Base-by-base conservation (phyloP, 2,797 vertebrate genomes). In the Epinephelus coioides region DNA sequence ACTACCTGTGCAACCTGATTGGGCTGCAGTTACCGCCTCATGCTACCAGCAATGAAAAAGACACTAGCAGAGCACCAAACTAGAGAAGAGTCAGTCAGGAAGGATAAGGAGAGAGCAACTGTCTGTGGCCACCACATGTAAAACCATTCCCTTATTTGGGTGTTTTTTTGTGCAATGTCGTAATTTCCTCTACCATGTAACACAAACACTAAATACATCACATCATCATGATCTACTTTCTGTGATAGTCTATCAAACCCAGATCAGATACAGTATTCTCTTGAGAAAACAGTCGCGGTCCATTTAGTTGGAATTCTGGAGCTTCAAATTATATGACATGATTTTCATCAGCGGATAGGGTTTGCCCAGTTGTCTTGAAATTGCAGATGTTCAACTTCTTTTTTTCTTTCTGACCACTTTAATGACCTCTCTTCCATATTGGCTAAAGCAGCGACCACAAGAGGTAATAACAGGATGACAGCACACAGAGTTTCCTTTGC, bases 401-500 rank as follows among this genome's bases (percentile, higher is more conserved):
- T 8, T 34, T 34, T 34, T 34, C 8, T 34, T 34, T 34, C 34
- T 11, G 46, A 6, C 46, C 34, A 17, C 14, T 34, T 50, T 21
- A 49, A 49, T 18, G 25, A 17, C 13, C 51, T 65, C 27, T 63
- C 27, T 25, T 30, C n/a, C 66, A 55, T 21, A 21, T 46, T 62
- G 49, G 49, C 43, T 55, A 6, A 63, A 77, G 59, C 75, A 43
- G n/a, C 18, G 2, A 34, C 47, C 55, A 60, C 62, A 47, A 44
- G 47, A 66, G 3, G 15, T 60, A 72, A 72, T 72, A 66, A 66
- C 47, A 66, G 46, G 46, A 43, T 46, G 18, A 64, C 17, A 2
- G 27, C 65, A 23, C 49, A 25, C 6, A 54, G 25, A 61, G 10
- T 27, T 44, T 66, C 23, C 51, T 62, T 55, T 62, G 49, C 55